Base-by-base conservation (phyloP, 1,140 invertebrate genomes). In the Orius insidiosus region DNA sequence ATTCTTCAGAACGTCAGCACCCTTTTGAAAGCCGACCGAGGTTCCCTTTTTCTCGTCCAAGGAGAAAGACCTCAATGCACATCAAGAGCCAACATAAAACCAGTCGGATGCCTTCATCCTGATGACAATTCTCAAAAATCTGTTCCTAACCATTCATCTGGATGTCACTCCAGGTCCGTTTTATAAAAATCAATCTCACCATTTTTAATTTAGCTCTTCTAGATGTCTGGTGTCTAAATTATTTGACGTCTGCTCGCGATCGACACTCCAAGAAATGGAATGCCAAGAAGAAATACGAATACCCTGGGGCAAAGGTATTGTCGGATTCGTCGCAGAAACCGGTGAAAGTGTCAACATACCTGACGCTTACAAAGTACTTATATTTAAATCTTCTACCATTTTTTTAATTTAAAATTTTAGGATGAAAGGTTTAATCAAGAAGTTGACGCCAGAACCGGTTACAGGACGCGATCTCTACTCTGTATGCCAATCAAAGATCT, bases 401-500 rank as follows among this genome's bases (percentile, higher is more conserved):
- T 37, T 13, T 37, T 37, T 13, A 37, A 37, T 4, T 4, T 24
- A 24, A 24, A 24, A 56, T 71, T 69, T 15, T 62, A 89, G 85
- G 86, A 92, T 59, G 69, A 77, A 44, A 71, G 87, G 49, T 96
- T 95, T 65, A 94, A 92, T 69, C 78, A 84, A 59, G 83, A 90
- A 61, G 85, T 96, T 56, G 92, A 97, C 61, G 76, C 77, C 24
- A 72, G 80, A 60, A 96, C 90, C 35, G 89, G 90, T 14, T 96
- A 95, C 64, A 80, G 79, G 60, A 97, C 92, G 18, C 75, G 80
- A 59, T 87, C 85, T 31, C 74, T 97, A 43, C 70, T 95, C 11
- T 93, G 89, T 60, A 90, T 94, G 87, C 88, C 92, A 14, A 94
- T 97, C 61, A 90, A 92, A 63, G 89, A 95, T 64, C 80, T 76